These are phyloP conservation scores for Uropsilus gracilis DNA, from an alignment of 2,113 vertebrate species.

Conservation along the genomic window DNA sequence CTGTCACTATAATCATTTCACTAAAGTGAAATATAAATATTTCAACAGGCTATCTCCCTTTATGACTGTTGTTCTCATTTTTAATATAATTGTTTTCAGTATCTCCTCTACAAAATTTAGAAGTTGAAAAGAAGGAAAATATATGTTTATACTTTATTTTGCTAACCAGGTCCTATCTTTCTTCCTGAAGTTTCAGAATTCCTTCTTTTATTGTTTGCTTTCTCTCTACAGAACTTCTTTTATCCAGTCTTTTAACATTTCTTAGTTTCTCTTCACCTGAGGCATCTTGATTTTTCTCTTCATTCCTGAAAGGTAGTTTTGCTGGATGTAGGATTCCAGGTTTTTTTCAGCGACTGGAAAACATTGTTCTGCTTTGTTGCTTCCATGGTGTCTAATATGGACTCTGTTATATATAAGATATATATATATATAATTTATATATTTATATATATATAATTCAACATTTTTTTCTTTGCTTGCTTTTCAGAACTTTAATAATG, in stretches of 20 bases:
- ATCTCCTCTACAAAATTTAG: not conserved
- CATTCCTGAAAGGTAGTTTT: not conserved
- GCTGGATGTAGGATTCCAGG: not conserved
- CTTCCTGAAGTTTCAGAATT: not conserved
- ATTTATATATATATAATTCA: no score
- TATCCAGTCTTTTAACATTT: not conserved
- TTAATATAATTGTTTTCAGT: not conserved
- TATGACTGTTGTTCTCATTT: not conserved
- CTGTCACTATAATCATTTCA: not conserved
- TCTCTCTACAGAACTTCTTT: not conserved
- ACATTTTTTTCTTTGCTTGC: not conserved
- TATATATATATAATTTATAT: no score
- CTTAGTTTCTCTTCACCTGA: not conserved
- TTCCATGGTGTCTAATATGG: not conserved
- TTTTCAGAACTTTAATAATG: conserved; percentile 4
- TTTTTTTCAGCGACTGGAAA: not conserved
- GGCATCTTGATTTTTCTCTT: not conserved
- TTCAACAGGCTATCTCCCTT: not conserved
- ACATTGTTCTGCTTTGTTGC: not conserved
- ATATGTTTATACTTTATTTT: not conserved
- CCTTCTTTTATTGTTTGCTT: not conserved
- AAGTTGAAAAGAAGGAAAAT: not conserved
- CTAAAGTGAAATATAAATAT: not conserved
- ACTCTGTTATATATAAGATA: not conserved
- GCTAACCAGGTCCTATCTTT: not conserved